phyloP scores from a whole-genome alignment of 2,113 vertebrate genomes.

The Bos indicus region DNA sequence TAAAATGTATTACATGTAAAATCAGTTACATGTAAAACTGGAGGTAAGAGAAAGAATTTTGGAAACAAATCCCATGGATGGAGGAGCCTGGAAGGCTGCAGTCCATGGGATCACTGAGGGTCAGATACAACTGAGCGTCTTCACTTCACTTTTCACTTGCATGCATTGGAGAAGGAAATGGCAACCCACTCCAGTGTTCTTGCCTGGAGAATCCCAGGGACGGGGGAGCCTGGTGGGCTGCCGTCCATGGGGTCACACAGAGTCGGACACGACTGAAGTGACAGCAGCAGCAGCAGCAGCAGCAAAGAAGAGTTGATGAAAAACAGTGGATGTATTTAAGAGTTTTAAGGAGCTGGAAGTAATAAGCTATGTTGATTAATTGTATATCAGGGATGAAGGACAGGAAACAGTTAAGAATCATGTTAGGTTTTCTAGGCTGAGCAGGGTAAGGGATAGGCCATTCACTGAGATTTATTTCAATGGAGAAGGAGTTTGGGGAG shows the following conservation, averaged over 20 bases:
- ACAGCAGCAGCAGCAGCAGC: too few species aligned
- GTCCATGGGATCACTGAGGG: too few species aligned
- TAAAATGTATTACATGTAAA: not conserved
- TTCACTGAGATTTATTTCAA: not conserved
- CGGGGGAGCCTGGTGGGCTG: too few species aligned
- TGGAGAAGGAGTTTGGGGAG: not conserved
- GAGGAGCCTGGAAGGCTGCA: too few species aligned
- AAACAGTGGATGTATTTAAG: not conserved
- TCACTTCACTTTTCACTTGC: too few species aligned
- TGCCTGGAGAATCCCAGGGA: too few species aligned
- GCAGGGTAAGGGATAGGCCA: not conserved
- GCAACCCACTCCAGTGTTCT: too few species aligned
- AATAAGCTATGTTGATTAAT: not conserved
- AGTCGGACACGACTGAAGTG: too few species aligned
- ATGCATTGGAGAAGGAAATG: too few species aligned
- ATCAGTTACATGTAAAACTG: not conserved
- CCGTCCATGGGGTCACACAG: too few species aligned
- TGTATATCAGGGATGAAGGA: accelerated
- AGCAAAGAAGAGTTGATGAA: not conserved
- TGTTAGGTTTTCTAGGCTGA: not conserved
- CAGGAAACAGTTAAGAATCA: not conserved
- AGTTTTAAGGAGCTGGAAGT: not conserved
- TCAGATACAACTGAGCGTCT: too few species aligned
- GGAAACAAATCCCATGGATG: not conserved
- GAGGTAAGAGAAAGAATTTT: not conserved